Evolutionary conservation across 2,113 vertebrate genomes (phyloP).

Genomic region (Platanista minor): DNA sequence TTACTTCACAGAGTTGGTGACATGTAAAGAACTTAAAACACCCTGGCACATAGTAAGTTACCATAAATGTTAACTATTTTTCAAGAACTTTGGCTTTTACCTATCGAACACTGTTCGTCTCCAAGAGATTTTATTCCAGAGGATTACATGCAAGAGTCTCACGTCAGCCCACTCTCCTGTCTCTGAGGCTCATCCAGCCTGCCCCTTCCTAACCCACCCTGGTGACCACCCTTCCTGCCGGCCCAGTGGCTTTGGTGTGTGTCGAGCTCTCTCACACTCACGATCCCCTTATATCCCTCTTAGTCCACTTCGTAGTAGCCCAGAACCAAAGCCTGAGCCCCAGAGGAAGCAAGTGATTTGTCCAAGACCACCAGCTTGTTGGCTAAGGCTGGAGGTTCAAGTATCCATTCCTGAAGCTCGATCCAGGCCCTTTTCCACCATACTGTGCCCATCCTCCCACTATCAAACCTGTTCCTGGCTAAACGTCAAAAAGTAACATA

Average conservation of each 20-base stretch:
- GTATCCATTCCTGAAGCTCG: neutral
- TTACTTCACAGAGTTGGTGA: neutral
- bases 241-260: neutral
- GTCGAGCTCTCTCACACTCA: neutral
- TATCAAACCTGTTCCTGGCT: neutral
- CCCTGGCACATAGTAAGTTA: neutral
- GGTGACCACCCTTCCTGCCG: neutral
- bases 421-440: neutral
- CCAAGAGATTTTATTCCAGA: neutral
- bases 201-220: neutral
- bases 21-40: neutral
- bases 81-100: neutral
- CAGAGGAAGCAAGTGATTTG: neutral
- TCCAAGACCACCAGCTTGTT: neutral
- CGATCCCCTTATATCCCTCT: neutral
- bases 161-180: neutral
- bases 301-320: neutral
- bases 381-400: neutral
- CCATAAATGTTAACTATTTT: neutral
- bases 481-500: neutral
- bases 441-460: neutral
- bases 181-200: neutral
- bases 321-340: neutral
- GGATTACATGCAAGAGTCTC: neutral
- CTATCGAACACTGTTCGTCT: neutral